Evolutionary conservation across 2,797 vertebrate species (phyloP), one percentile per base, ranked within the genome.

Genomic region (Tympanoctomys barrerae): DNA sequence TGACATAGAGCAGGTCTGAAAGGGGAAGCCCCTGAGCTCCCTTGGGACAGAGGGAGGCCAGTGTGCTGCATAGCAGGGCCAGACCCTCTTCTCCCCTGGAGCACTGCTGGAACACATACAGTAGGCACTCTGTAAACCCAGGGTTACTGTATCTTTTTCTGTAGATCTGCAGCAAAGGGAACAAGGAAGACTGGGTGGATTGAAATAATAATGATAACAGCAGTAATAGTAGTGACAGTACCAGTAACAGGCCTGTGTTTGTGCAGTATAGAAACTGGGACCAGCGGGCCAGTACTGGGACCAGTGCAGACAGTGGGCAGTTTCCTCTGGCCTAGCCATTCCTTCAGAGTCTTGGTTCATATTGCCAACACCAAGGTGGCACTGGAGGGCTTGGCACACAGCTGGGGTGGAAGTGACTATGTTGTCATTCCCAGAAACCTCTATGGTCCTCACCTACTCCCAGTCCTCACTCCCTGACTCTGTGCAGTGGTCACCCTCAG

Each of bases 291-390:
- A 64, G 79, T 81, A 11, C 42, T 19, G 49, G 85, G 82, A 21
- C 66, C 0, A 0, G 11, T 28, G 14, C 83, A 19, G 59, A 57
- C 54, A 14, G 33, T 28, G 75, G 73, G 52, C 85, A 59, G 73
- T 57, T 85, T 89, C 66, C 73, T 85, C 64, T 52, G 49, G 89
- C 61, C 39, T 3, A 4, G 39, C 4, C 19, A 6, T 91, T 90
- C 73, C 33, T 89, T 79, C 1, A 11, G 81, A 59, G 82, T 52
- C 73, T 52, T 24, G 81, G 78, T 79, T 70, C 49, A 9, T 28
- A 39, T 86, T 80, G 90, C 82, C 87, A 95, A 22, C 31, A 80
- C 86, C n/a, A n/a, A 18, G 39, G 18, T 86, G 83, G 83, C 42
- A 75, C 90, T 31, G 3, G 93, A 92, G 31, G 79, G 54, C 83